Conservation (phyloP, 1,140 invertebrate species). For the Paracyclopina nana region DNA sequence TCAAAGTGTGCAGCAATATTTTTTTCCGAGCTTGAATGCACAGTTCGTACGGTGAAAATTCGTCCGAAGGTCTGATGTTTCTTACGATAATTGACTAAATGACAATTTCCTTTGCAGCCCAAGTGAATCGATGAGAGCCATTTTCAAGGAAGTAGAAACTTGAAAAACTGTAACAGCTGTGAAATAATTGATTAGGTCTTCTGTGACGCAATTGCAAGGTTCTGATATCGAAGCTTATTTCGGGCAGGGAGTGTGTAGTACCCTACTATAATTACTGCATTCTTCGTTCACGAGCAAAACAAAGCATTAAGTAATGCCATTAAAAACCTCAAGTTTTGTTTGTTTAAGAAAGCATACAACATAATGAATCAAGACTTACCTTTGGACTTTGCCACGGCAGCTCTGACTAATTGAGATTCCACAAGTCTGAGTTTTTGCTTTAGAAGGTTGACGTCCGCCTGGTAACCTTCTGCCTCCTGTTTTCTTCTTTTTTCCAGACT, state of each 20-base stretch:
- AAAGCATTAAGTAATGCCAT: background rate
- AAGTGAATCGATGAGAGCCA: too few species aligned
- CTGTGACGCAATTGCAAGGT: too few species aligned
- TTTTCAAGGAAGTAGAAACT: too few species aligned
- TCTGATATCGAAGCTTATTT: background rate
- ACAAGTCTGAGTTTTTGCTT: conserved; percentile 17
- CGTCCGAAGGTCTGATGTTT: too few species aligned
- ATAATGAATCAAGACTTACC: background rate
- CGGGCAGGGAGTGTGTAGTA: background rate
- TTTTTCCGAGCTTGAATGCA: too few species aligned
- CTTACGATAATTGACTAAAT: too few species aligned
- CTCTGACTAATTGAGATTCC: background rate
- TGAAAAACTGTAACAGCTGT: background rate
- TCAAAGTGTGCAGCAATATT: too few species aligned
- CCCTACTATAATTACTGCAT: background rate
- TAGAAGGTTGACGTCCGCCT: conserved; percentile 15
- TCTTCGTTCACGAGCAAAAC: background rate
- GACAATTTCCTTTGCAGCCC: too few species aligned
- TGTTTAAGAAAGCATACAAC: background rate
- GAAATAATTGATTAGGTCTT: background rate
- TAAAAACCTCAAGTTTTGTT: background rate
- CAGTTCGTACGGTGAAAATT: too few species aligned
- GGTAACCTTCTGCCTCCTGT: conserved; percentile 17
- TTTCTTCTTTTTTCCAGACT: conserved; percentile 14
- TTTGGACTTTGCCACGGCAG: background rate